Evolutionary conservation across 2,888 invertebrate species (phyloP).

Genomic region (Sphaeridia pumilis): DNA sequence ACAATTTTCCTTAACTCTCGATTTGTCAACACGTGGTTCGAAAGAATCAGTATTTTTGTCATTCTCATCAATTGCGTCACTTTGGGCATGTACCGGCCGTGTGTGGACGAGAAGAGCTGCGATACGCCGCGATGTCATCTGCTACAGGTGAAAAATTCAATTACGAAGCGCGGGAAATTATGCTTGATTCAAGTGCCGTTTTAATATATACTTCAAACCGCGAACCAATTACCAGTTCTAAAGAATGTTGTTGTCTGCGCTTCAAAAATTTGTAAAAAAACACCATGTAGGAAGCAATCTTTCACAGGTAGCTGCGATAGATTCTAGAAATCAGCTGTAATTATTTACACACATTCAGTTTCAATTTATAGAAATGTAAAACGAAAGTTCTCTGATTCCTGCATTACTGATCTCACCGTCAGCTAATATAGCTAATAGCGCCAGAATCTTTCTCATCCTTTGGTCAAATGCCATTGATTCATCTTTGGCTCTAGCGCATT

Average conservation of each 20-base stretch:
- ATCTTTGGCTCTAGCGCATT: no score
- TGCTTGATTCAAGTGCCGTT: no score
- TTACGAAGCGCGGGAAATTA: no score
- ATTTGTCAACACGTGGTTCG: conserved; percentile 81
- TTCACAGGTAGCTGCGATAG: background rate
- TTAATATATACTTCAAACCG: no score
- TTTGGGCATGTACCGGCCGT: conserved; percentile 98
- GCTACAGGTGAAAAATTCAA: conserved; percentile 80
- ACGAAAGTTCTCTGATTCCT: no score
- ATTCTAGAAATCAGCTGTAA: background rate
- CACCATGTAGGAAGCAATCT: background rate
- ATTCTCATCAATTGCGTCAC: conserved; percentile 97
- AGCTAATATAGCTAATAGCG: no score
- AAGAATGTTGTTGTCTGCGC: background rate
- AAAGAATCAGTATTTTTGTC: conserved; percentile 94
- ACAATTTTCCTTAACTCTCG: conserved; percentile 55
- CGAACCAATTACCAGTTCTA: background rate
- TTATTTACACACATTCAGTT: background rate
- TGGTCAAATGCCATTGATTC: no score
- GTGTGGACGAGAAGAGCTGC: conserved; percentile 79
- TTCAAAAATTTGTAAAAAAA: no score
- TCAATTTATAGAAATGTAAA: no score
- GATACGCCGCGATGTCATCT: conserved; percentile 77
- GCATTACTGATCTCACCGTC: no score
- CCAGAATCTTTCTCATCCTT: no score